Base-by-base conservation (phyloP, 2,113 vertebrate species). In the Tyrannus savana region DNA sequence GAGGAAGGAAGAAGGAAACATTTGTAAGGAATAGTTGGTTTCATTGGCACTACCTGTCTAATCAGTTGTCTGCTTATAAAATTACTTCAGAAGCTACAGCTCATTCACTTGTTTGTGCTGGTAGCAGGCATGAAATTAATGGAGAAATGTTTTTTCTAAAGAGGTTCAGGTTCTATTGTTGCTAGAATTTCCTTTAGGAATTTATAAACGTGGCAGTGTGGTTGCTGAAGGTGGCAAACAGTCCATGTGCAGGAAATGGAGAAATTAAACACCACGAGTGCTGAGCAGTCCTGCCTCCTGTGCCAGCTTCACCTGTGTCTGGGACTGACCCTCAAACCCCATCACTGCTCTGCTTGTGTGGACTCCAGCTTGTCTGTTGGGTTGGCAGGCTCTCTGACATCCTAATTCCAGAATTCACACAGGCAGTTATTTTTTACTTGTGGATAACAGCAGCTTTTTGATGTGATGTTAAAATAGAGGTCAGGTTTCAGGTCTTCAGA, bases 311-410 rank as follows among this genome's bases (percentile, higher is more conserved):
- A 6, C 41, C n/a, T 2, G 0, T 3, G 9, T 15, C 31, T 25
- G 21, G 31, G 19, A 30, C 17, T 41, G 50, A 8, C 25, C 14
- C 7, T 35, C 2, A 0, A 69, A 33, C 12, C 30, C 2, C 0
- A 2, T 6, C 12, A 5, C 18, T 35, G 19, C 12, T 7, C 28
- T 49, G 56, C 33, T 47, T 3, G 3, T 1, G 33, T 47, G 19
- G 59, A 13, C 28, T 76, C 25, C 12, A 19, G 1, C 3, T 39
- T 33, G 12, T 19, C 14, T 37, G 47, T 67, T 35, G 46, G 28
- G 7, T 37, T 84, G 12, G 12, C 58, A 56, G 72, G n/a, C 22
- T 82, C 35, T 56, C 58, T 52, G 3, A 10, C 31, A 16, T 60
- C n/a, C 35, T 60, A 25, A 16, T 52, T 67, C 52, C 27, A 49